A percentile compares a stretch with the other conserved stretches of the same genome.
phyloP scores from a whole-genome alignment of 2,113 vertebrate genomes.

The Gnathonemus longibarbis region DNA sequence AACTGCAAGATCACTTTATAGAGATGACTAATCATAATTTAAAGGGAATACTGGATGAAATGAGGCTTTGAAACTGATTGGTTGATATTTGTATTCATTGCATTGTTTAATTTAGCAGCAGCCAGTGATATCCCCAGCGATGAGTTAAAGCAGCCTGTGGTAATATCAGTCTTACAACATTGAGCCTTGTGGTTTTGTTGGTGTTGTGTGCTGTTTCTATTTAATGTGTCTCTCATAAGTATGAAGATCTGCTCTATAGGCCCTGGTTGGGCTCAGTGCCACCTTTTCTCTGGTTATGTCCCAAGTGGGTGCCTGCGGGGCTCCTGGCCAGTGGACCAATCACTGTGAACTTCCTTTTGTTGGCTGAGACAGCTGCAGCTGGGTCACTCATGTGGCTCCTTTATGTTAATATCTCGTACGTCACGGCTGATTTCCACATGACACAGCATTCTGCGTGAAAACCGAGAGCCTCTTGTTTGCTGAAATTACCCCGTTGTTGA shows the following conservation, averaged over 20 bases:
- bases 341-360: background rate
- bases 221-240: background rate
- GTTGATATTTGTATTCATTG: background rate
- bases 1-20: background rate
- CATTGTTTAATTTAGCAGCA: background rate
- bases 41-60: background rate
- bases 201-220: background rate
- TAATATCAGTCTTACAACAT: background rate
- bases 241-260: background rate
- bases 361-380: background rate
- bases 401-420: slow-evolving; percentile 28
- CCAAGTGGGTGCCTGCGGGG: background rate
- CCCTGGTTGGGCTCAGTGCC: background rate
- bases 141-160: background rate
- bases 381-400: background rate
- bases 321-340: background rate
- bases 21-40: background rate
- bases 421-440: background rate
- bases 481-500: background rate
- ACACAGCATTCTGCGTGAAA: slow-evolving; percentile 21
- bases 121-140: background rate
- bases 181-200: background rate
- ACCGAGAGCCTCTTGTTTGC: slow-evolving; percentile 7
- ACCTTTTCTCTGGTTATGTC: background rate
- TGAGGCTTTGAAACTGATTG: background rate